Evolutionary conservation across 1,140 invertebrate species (phyloP).

Genomic region (Musca domestica): DNA sequence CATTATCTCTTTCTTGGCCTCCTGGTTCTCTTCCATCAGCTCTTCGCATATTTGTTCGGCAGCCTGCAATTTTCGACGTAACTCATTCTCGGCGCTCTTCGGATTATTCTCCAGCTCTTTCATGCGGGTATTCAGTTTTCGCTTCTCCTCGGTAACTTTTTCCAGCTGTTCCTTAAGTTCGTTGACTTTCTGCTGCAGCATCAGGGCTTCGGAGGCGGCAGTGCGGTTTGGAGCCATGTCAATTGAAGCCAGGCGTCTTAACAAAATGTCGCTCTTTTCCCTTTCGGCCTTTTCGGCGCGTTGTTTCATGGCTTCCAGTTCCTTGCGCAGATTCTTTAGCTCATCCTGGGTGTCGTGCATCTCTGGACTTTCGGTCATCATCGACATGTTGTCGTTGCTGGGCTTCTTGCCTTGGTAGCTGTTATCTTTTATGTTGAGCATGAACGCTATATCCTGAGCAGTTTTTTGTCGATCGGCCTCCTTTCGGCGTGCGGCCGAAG

Average conservation of each 20-base stretch:
- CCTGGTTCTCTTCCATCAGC: conserved; percentile 94
- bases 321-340: conserved; percentile 63
- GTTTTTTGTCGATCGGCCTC: conserved; percentile 28
- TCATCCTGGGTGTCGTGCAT: conserved; percentile 62
- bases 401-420: conserved; percentile 31
- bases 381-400: conserved; percentile 56
- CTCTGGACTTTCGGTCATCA: conserved; percentile 54
- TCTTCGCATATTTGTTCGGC: conserved; percentile 88
- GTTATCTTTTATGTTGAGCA: conserved; percentile 43
- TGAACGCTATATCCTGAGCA: conserved; percentile 58
- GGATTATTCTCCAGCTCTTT: conserved; percentile 65
- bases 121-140: conserved; percentile 67
- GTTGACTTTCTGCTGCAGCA: conserved; percentile 78
- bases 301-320: conserved; percentile 58
- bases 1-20: conserved; percentile 88
- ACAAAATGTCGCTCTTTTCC: conserved; percentile 82
- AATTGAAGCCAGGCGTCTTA: conserved; percentile 71
- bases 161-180: conserved; percentile 76
- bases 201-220: conserved; percentile 67
- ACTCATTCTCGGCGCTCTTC: conserved; percentile 60
- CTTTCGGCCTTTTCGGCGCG: conserved; percentile 78
- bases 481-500: conserved; percentile 35
- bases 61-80: conserved; percentile 75
- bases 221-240: conserved; percentile 72
- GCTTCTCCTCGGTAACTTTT: conserved; percentile 79